Conservation (phyloP, 2,113 vertebrate genomes). For the mouse (Mus musculus) region GRCm39 chr2:163315501-163316000, state of each 20-base stretch:
- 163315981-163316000: background rate
- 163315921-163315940: background rate
- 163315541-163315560: background rate
- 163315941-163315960: background rate
- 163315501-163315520: background rate
- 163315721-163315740: background rate
- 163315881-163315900: background rate
- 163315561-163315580: background rate
- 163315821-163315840: background rate
- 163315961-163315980: background rate
- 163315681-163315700: background rate
- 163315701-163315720: background rate
- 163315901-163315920: background rate
- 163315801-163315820: background rate
- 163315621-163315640: background rate
- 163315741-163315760: background rate
- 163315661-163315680: background rate
- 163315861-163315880: background rate
- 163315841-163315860: background rate
- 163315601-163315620: background rate
- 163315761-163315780: background rate
- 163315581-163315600: background rate
- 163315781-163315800: background rate
- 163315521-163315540: background rate
- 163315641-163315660: background rate